Evolutionary conservation across 2,888 invertebrate genomes (phyloP).

Genomic region (Nebria salina): DNA sequence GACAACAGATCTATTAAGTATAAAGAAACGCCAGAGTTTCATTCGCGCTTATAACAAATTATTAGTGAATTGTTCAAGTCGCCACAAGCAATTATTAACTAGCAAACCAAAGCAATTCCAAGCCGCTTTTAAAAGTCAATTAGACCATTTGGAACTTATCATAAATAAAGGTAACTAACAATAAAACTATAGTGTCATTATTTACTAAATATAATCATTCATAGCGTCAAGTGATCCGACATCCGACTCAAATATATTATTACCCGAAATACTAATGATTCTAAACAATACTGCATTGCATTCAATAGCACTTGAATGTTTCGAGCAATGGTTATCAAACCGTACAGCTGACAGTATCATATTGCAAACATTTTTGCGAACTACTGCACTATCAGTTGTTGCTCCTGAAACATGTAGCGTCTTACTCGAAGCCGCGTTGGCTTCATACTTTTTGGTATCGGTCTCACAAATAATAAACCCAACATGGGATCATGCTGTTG

Average conservation of each 20-base stretch:
- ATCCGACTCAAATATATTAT: conserved; percentile 64
- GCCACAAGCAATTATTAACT: conserved; percentile 65
- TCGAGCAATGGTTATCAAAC: conserved; percentile 63
- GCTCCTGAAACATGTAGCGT: conserved; percentile 64
- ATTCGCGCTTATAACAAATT: conserved; percentile 70
- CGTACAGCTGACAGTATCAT: conserved; percentile 64
- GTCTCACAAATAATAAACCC: conserved; percentile 60
- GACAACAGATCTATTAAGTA: conserved; percentile 52
- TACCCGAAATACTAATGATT: conserved; percentile 64
- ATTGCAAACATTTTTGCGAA: conserved; percentile 63
- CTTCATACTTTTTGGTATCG: conserved; percentile 46
- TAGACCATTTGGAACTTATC: conserved; percentile 64
- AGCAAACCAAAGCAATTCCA: conserved; percentile 63
- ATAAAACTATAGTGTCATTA: not conserved
- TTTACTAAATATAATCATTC: conserved; percentile 48
- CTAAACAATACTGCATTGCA: conserved; percentile 59
- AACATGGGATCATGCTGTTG: conserved; percentile 63
- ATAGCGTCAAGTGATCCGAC: conserved; percentile 60
- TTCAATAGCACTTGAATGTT: conserved; percentile 56
- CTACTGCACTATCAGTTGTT: conserved; percentile 62
- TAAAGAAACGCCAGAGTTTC: conserved; percentile 69
- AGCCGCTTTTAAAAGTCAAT: conserved; percentile 63
- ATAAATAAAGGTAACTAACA: conserved; percentile 58
- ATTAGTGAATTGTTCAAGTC: conserved; percentile 66
- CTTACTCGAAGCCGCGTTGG: conserved; percentile 65